Percentiles rank a stretch among this genome's conserved stretches.
These are phyloP conservation scores for Nettapus auritus DNA, from an alignment of 2,113 vertebrate species.

Conservation along the genomic window DNA sequence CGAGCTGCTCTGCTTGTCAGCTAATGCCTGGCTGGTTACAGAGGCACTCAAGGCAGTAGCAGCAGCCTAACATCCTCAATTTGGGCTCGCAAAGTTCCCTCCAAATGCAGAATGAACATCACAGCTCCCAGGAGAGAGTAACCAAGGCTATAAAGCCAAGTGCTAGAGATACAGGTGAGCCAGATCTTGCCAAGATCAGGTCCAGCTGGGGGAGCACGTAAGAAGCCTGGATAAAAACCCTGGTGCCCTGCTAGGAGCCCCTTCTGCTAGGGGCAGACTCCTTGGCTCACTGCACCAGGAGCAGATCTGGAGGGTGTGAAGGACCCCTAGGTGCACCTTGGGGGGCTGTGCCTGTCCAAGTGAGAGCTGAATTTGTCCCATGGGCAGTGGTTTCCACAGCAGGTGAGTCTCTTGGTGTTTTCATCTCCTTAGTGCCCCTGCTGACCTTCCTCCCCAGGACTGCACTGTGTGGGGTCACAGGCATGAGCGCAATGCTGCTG, in stretches of 20 bases:
- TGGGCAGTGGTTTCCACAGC: not conserved
- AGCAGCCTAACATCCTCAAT: not conserved
- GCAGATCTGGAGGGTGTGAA: not conserved
- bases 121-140: not conserved
- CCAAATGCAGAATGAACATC: not conserved
- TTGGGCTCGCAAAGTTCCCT: not conserved
- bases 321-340: accelerated
- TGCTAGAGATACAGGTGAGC: not conserved
- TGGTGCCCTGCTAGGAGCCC: not conserved
- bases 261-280: not conserved
- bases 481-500: not conserved
- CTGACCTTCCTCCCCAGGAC: not conserved
- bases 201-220: not conserved
- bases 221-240: not conserved
- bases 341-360: not conserved
- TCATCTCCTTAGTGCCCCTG: not conserved
- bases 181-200: not conserved
- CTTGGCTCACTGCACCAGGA: not conserved
- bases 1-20: not conserved
- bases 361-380: not conserved
- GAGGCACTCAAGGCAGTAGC: too few species aligned
- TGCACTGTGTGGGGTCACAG: not conserved
- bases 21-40: not conserved
- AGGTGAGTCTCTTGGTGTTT: not conserved
- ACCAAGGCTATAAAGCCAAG: not conserved